Evolutionary conservation across 2,888 invertebrate genomes (phyloP).

Genomic region (Pachycephus smyrnensis): DNA sequence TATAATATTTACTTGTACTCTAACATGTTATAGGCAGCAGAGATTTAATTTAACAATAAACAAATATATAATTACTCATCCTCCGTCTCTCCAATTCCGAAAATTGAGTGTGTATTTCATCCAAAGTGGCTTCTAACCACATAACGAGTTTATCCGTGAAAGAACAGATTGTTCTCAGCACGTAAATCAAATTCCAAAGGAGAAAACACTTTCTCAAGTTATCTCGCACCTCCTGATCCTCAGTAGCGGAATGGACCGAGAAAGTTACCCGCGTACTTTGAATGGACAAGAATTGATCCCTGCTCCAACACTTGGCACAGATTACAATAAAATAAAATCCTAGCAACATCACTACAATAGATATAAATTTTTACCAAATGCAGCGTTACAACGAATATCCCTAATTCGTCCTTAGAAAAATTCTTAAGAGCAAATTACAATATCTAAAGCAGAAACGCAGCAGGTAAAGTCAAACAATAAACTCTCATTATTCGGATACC

Average conservation of each 20-base stretch:
- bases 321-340: no score
- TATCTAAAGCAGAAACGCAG: constrained; percentile 31
- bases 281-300: no score
- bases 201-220: neutral
- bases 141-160: neutral
- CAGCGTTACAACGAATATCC: no score
- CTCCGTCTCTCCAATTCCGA: neutral
- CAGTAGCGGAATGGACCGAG: neutral
- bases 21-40: neutral
- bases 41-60: neutral
- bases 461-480: constrained; percentile 48
- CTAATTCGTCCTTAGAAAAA: neutral
- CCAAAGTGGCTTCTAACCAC: neutral
- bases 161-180: neutral
- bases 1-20: no score
- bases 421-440: constrained; percentile 9
- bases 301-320: no score
- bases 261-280: no score
- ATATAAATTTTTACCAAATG: no score
- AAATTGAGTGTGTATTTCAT: neutral
- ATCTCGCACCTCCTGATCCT: neutral
- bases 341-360: no score
- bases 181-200: neutral
- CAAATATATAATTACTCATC: neutral
- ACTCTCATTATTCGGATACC: constrained; percentile 52